Base-by-base conservation (phyloP, 1,140 invertebrate species). In the Physella acuta region DNA sequence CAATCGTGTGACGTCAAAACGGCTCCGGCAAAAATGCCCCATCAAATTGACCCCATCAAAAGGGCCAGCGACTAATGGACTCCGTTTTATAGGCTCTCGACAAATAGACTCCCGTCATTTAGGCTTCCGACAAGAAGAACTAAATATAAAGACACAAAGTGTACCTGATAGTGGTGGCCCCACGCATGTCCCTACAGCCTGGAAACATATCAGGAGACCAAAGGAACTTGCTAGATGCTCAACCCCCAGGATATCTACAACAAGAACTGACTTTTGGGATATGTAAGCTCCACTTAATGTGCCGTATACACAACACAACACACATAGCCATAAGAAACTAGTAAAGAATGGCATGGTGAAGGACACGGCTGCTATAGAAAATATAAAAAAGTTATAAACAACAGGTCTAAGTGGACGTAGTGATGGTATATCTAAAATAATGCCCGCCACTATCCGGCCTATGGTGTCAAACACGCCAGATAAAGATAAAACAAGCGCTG, bases 161-260 rank as follows among this genome's bases (percentile, higher is more conserved):
- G n/a, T n/a, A 93, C 93, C 94, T 79, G 93, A 92, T 52, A 95
- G 86, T 52, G 95, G 94, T 71, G 91, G 88, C 60, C 94, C 94
- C 31, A 95, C 85, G 11, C 92, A 87, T 1, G 93, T 93, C 1
- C 94, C 94, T 56, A 95, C 80, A 34, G 95, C 95, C 89, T 97
- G 94, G 85, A 98, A 97, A 44, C 96, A 87, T 67, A 97, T 89
- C 56, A 96, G 88, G 26, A 98, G 85, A 31, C 96, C 96, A 84
- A 97, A 98, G 8, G 94, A 94, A 83, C 94, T 96, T 0, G 93
- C 94, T 20, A 97, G 82, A 76, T 93, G 93, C 76, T 96, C 93
- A 71, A 97, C 84, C 0, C 95, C 97, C 59, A 99, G 87, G 39
- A 99, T 88, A 77, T 99, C 96, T 5, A 98, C 95, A 26, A 88